These are phyloP conservation scores for Drosophila bunnanda DNA, from an alignment of 2,888 invertebrate genomes.

Conservation along the genomic window DNA sequence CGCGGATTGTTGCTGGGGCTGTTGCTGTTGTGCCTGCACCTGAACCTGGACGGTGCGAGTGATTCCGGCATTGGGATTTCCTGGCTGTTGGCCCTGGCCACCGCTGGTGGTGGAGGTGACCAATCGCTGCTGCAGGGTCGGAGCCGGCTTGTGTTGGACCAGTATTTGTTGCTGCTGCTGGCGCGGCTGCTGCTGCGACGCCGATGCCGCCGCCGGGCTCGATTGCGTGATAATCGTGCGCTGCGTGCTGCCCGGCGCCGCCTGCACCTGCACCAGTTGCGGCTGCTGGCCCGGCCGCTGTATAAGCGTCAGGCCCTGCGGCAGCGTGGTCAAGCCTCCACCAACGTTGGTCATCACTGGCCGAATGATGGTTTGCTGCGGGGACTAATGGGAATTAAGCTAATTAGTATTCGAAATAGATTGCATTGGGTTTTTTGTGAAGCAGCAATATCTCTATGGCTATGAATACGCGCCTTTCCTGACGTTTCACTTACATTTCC, in stretches of 20 bases:
- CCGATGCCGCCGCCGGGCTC: conserved; percentile 63
- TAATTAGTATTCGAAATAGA: not conserved
- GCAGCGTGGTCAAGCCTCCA: conserved; percentile 81
- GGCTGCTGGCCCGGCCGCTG: conserved; percentile 85
- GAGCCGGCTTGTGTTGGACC: conserved; percentile 82
- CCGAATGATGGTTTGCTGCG: conserved; percentile 84
- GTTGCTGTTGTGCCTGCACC: conserved; percentile 74
- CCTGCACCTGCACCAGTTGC: conserved; percentile 84
- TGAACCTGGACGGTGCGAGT: conserved; percentile 81
- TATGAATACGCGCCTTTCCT: no score
- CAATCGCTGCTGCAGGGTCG: conserved; percentile 77
- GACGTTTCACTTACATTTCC: conserved; percentile 78
- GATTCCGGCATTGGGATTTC: conserved; percentile 59
- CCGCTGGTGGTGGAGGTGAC: conserved; percentile 74
- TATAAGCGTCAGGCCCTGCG: conserved; percentile 84
- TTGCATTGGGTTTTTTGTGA: no score
- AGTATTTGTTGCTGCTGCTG: conserved; percentile 83
- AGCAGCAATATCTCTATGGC: not conserved
- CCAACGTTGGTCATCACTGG: conserved; percentile 83
- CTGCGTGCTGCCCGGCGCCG: conserved; percentile 80
- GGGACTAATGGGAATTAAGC: conserved; percentile 63
- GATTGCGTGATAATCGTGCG: conserved; percentile 84
- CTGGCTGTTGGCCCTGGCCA: conserved; percentile 59
- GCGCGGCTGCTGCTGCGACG: conserved; percentile 80
- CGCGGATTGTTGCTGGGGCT: conserved; percentile 73